Evolutionary conservation across 2,113 vertebrate species (phyloP), one percentile per base, ranked within the genome.

Genomic region (Epinephelus fuscoguttatus): DNA sequence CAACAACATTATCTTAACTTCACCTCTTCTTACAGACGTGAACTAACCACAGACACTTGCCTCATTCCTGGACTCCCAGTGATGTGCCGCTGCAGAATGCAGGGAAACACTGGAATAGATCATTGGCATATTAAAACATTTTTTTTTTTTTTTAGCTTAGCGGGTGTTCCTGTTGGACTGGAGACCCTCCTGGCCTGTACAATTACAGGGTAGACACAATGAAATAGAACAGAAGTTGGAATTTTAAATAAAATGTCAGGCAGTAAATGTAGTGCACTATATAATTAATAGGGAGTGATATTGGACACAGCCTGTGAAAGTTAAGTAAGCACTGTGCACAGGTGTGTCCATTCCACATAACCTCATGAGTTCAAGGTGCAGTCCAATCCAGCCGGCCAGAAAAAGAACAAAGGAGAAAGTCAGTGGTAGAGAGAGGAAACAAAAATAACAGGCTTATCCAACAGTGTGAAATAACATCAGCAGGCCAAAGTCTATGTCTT

Each of bases 261-360:
- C 23, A 18, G 60, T 68, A 19, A 8, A 37, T 15, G 18, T 70
- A 25, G 4, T 11, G 6, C 13, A 40, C 52, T 11, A 4, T 55
- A 23, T 50, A 23, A 14, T 47, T 6, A 37, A 53, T 15, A 57
- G 15, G n/a, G 52, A 45, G 14, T 40, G 33, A 47, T 72, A 27
- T 70, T 3, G 0, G 49, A 42, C 13, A 10, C 14, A 42, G 53
- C 14, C 15, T 57, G 19, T 71, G n/a, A 42, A 45, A 15, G 19
- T 19, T 4, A 5, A 10, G 1, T 25, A 64, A 42, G 47, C 21
- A 42, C 61, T 45, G 23, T 2, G 11, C 4, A 50, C 55, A 50
- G 40, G 75, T 50, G 56, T 78, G 42, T 78, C 45, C 56, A 4
- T 68, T 60, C 56, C 56, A 18, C 42, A 7, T 19, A 23, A 75